Evolutionary conservation across 2,113 vertebrate species (phyloP).

Genomic region (Amia ocellicauda): DNA sequence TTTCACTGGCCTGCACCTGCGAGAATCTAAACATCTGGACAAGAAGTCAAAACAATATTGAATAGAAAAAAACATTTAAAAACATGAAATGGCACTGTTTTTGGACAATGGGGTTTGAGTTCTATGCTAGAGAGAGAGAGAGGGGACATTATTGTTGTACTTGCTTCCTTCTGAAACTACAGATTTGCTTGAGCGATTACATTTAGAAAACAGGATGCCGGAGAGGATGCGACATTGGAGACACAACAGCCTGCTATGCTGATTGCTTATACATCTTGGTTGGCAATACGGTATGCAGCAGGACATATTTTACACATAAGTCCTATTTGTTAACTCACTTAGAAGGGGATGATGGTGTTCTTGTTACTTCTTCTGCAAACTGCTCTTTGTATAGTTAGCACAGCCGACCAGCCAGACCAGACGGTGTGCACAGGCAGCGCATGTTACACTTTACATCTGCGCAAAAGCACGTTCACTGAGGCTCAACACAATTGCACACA

Average conservation of each 20-base stretch:
- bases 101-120: slow-evolving; percentile 47
- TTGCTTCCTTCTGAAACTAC: slow-evolving; percentile 53
- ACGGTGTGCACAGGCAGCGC: slow-evolving; percentile 44
- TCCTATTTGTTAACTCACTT: slow-evolving; percentile 12
- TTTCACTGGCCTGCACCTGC: no score
- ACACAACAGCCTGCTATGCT: slow-evolving; percentile 26
- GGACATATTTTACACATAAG: neutral
- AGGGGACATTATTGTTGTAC: slow-evolving; percentile 31
- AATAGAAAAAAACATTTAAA: no score
- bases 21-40: slow-evolving; percentile 53
- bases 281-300: neutral
- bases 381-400: slow-evolving; percentile 21
- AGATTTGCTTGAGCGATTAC: neutral
- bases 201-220: slow-evolving; percentile 56
- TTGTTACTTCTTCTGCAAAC: slow-evolving; percentile 44
- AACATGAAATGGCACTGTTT: slow-evolving; percentile 68
- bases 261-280: slow-evolving; percentile 21
- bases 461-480: slow-evolving; percentile 30
- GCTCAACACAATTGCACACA: slow-evolving; percentile 39
- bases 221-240: slow-evolving; percentile 32
- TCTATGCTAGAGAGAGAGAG: slow-evolving; percentile 36
- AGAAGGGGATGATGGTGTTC: slow-evolving; percentile 41
- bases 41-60: slow-evolving; percentile 52
- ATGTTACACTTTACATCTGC: slow-evolving; percentile 55
- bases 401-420: slow-evolving; percentile 26